These are phyloP conservation scores for Brachyistius frenatus DNA, from an alignment of 2,113 vertebrate genomes.

Conservation along the genomic window DNA sequence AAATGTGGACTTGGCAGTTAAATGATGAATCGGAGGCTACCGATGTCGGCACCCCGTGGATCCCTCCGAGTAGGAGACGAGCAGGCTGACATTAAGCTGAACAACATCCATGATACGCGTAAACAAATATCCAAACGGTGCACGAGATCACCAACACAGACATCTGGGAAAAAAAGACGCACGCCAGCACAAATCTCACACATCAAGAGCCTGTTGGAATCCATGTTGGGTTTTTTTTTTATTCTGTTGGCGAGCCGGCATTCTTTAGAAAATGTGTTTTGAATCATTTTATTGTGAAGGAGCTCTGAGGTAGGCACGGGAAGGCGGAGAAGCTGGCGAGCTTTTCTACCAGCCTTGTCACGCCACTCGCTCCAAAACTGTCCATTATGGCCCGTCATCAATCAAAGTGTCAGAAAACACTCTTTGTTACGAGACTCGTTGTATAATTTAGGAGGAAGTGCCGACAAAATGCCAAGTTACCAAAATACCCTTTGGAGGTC, in stretches of 20 bases:
- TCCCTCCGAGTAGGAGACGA: too few relatives aligned
- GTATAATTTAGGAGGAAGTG: not conserved
- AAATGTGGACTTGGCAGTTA: not conserved
- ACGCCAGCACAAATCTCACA: conserved; percentile 18
- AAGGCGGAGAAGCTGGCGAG: not conserved
- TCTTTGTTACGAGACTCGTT: too few relatives aligned
- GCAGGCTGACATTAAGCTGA: conserved; percentile 2
- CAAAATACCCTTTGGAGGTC: too few relatives aligned
- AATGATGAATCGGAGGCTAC: not conserved
- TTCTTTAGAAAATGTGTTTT: conserved; percentile 56
- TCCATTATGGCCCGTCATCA: not conserved
- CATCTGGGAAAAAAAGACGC: conserved; percentile 13
- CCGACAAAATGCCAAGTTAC: not conserved
- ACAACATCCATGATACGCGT: conserved; percentile 2
- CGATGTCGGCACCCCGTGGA: too few relatives aligned
- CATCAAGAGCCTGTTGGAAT: conserved; percentile 14
- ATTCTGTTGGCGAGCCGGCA: conserved; percentile 19
- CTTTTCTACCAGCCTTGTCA: not conserved
- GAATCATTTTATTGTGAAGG: conserved; percentile 42
- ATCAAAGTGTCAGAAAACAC: conserved; percentile 5
- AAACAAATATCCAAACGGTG: conserved; percentile 26
- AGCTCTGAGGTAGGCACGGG: conserved; percentile 13
- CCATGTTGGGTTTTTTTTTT: not conserved
- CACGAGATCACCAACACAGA: conserved; percentile 13
- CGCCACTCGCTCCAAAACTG: not conserved